Percentiles rank a stretch among this genome's conserved stretches.
These are phyloP conservation scores for Ctenicera cuprea DNA, from an alignment of 2,888 invertebrate genomes.

Conservation along the genomic window DNA sequence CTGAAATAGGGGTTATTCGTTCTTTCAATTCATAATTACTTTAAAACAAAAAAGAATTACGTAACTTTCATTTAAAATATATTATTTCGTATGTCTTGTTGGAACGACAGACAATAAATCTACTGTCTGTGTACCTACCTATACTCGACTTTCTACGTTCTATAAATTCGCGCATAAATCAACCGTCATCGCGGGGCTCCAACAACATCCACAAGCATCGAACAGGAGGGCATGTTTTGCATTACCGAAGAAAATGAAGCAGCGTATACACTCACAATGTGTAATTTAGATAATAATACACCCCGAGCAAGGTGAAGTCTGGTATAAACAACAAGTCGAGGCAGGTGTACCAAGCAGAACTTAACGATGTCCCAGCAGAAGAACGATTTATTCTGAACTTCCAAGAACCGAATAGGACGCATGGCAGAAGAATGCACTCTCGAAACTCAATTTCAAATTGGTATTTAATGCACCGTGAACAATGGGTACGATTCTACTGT, in stretches of 20 bases:
- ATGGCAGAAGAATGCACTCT: background rate
- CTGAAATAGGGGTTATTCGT: no score
- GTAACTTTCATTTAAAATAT: conserved; percentile 3
- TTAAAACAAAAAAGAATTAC: background rate
- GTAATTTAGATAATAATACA: conserved; percentile 47
- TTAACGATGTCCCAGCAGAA: conserved; percentile 23
- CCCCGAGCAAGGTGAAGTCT: conserved; percentile 47
- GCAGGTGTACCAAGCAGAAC: conserved; percentile 31
- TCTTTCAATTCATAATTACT: background rate
- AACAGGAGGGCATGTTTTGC: conserved; percentile 24
- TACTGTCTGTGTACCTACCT: background rate
- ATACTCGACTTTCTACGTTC: conserved; percentile 20
- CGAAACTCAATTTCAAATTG: background rate
- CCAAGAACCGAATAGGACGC: conserved; percentile 14
- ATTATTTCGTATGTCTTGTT: background rate
- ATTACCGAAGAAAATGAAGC: conserved; percentile 34
- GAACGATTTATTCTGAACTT: conserved; percentile 7
- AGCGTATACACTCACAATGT: conserved; percentile 40
- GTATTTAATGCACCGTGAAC: conserved; percentile 15
- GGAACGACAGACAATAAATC: conserved; percentile 5
- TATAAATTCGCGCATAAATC: conserved; percentile 28
- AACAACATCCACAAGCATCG: conserved; percentile 3
- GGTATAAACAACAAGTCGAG: conserved; percentile 31
- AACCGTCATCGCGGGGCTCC: background rate
- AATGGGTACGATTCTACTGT: no score